Percentiles rank a stretch among this genome's conserved stretches.
phyloP scores from a whole-genome alignment of 2,888 invertebrate species.

The Trichogramma evanescens region DNA sequence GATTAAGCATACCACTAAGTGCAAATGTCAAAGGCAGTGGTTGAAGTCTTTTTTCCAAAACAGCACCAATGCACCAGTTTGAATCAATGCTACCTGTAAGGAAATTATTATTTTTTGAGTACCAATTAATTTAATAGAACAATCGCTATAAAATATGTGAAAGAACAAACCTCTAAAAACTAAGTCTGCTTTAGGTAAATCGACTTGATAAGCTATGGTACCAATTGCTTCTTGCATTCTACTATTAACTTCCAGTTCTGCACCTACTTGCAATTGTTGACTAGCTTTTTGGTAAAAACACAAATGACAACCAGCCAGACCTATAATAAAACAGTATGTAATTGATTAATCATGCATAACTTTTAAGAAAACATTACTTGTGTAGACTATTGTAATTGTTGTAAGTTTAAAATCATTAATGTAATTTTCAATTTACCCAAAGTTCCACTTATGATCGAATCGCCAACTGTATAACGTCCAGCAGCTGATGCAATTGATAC shows the following conservation, averaged over 20 bases:
- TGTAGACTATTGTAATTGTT: neutral
- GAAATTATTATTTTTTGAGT: neutral
- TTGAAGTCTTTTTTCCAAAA: constrained; percentile 86
- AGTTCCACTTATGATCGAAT: constrained; percentile 41
- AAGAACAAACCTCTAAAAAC: constrained; percentile 76
- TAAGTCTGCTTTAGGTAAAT: constrained; percentile 90
- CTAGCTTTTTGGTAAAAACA: constrained; percentile 93
- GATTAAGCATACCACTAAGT: constrained; percentile 87
- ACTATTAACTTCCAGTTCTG: constrained; percentile 89
- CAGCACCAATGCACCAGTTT: constrained; percentile 88
- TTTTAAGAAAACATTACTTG: neutral
- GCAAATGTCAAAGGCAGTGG: constrained; percentile 92
- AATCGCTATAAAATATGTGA: neutral
- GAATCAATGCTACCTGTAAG: constrained; percentile 82
- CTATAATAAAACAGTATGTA: constrained; percentile 37
- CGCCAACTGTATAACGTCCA: constrained; percentile 65
- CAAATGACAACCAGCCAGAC: constrained; percentile 74
- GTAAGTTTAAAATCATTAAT: neutral
- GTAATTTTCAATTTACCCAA: constrained; percentile 45
- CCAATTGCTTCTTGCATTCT: constrained; percentile 86
- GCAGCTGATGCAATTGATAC: constrained; percentile 82
- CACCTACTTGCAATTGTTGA: constrained; percentile 85
- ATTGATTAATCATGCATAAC: neutral
- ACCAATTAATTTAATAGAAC: too few relatives aligned
- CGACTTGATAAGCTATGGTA: constrained; percentile 89